phyloP scores from a whole-genome alignment of 2,113 vertebrate species.

The Rhinichthys klamathensis region DNA sequence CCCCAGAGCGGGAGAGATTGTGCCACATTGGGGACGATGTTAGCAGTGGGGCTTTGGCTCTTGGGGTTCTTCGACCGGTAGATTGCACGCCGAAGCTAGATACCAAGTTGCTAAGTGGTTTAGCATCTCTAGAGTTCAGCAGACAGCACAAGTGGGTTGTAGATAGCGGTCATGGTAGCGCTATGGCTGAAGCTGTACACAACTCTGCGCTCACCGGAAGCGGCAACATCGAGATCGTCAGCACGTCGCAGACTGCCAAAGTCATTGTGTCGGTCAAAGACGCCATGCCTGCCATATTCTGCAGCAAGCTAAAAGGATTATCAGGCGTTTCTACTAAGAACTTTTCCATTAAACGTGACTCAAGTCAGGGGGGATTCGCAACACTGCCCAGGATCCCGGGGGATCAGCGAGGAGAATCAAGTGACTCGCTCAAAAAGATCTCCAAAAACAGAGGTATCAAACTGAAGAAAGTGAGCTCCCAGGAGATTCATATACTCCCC shows the following conservation, averaged over 20 bases:
- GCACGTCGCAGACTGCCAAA: conserved; percentile 92
- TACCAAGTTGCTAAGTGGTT: conserved; percentile 72
- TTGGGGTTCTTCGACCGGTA: conserved; percentile 61
- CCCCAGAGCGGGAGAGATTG: conserved; percentile 54
- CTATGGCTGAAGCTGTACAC: conserved; percentile 63
- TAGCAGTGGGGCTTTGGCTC: conserved; percentile 64
- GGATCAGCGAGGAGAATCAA: conserved; percentile 80
- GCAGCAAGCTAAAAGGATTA: conserved; percentile 95
- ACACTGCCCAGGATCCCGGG: conserved; percentile 76
- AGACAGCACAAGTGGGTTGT: conserved; percentile 87
- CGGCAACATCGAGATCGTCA: conserved; percentile 86
- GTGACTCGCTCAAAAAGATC: conserved; percentile 85
- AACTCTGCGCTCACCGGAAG: conserved; percentile 77
- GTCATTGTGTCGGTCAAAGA: conserved; percentile 98
- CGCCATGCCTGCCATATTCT: conserved; percentile 91
- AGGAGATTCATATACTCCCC: conserved; percentile 97
- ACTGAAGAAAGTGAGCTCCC: conserved; percentile 98
- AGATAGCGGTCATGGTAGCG: conserved; percentile 71
- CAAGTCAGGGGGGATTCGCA: conserved; percentile 84
- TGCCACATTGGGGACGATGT: conserved; percentile 68
- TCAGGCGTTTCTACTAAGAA: conserved; percentile 98
- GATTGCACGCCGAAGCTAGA: conserved; percentile 74
- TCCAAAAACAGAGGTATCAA: conserved; percentile 93
- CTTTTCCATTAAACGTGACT: conserved; percentile 96
- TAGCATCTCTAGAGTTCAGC: conserved; percentile 79